Conservation (phyloP, 2,797 vertebrate genomes). For the Telmatherina bonti region DNA sequence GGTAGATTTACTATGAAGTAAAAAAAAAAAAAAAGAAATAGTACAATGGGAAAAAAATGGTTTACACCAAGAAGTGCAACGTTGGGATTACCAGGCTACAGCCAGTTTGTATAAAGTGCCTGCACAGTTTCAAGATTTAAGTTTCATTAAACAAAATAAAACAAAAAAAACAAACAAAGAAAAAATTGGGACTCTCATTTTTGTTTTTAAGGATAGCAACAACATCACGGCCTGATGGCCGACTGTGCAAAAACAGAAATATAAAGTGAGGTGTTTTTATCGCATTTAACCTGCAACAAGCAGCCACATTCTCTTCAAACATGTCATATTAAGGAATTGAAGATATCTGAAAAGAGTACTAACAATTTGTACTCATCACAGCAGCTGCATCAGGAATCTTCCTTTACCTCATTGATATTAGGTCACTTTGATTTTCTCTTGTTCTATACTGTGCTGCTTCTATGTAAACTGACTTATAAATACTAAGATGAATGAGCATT, state of each 20-base stretch:
- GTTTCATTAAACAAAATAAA: not conserved
- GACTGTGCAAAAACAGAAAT: too few species aligned
- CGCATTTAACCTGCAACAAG: too few species aligned
- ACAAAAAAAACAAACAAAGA: too few species aligned
- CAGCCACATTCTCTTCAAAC: too few species aligned
- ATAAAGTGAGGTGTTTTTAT: too few species aligned
- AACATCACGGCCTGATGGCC: too few species aligned
- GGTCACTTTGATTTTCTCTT: constrained; percentile 33
- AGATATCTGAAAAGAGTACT: not conserved
- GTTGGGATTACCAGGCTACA: not conserved
- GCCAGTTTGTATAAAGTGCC: not conserved
- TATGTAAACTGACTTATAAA: not conserved
- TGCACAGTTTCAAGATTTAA: not conserved
- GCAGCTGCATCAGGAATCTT: too few species aligned
- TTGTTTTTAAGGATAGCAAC: not conserved
- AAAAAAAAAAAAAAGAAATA: constrained; percentile 15
- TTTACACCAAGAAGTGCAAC: constrained; percentile 5
- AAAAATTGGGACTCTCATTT: not conserved
- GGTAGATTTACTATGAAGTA: not conserved
- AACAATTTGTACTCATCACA: too few species aligned
- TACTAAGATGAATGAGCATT: not conserved
- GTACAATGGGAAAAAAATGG: too few species aligned
- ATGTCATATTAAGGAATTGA: constrained; percentile 2
- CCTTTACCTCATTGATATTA: constrained; percentile 2
- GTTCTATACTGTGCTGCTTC: not conserved